Evolutionary conservation across 2,113 vertebrate species (phyloP).

Genomic region (Leptosomus discolor): DNA sequence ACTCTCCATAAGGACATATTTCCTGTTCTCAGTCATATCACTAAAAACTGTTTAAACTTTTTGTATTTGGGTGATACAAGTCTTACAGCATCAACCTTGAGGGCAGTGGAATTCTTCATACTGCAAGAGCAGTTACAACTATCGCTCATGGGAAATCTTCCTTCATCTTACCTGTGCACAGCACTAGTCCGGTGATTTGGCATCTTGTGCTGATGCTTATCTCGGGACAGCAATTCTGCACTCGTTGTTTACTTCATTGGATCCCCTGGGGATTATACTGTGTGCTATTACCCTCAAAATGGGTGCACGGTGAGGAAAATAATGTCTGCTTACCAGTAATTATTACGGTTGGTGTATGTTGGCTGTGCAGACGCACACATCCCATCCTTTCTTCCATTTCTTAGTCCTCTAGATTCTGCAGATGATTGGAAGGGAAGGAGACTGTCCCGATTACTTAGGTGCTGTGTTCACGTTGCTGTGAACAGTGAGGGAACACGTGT

Average conservation of each 20-base stretch:
- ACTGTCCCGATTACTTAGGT: background rate
- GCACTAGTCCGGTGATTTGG: background rate
- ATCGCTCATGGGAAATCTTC: background rate
- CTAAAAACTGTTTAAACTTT: background rate
- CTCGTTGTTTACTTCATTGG: background rate
- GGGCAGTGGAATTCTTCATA: background rate
- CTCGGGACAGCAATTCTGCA: background rate
- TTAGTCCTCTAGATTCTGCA: background rate
- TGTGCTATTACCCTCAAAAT: background rate
- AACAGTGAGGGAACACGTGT: rapidly evolving
- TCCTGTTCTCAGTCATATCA: background rate
- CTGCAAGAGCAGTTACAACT: background rate
- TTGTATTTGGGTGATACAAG: background rate
- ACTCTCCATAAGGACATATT: background rate
- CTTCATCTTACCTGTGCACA: background rate
- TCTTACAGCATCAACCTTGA: background rate
- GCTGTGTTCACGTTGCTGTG: background rate
- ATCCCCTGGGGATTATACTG: background rate
- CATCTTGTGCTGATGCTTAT: background rate
- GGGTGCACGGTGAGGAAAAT: background rate
- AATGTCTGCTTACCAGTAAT: background rate
- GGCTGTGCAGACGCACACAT: background rate
- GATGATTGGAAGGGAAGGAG: background rate
- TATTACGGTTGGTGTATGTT: background rate
- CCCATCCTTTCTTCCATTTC: background rate